phyloP scores from a whole-genome alignment of 2,888 invertebrate genomes.

The Tillus elongatus region DNA sequence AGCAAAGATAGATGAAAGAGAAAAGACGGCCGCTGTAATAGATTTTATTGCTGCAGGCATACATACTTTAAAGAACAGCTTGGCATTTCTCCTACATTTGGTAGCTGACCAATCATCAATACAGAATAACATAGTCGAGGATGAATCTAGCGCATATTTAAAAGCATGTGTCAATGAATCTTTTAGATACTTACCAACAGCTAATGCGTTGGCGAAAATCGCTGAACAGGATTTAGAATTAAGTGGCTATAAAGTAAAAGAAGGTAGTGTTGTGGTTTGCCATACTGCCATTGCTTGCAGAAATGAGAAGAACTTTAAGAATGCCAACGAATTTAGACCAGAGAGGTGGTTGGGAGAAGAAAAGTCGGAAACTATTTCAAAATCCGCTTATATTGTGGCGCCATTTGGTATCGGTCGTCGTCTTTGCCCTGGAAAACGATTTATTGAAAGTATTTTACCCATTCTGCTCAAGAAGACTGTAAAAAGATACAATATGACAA shows the following conservation, averaged over 20 bases:
- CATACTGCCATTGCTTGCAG: conserved; percentile 78
- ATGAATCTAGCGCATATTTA: conserved; percentile 50
- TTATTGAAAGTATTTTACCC: conserved; percentile 69
- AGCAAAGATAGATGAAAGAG: conserved; percentile 63
- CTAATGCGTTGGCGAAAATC: conserved; percentile 69
- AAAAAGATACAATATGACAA: conserved; percentile 56
- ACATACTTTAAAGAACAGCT: conserved; percentile 76
- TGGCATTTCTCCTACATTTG: conserved; percentile 68
- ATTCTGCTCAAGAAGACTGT: conserved; percentile 63
- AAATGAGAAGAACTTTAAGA: conserved; percentile 63
- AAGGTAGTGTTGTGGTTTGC: conserved; percentile 70
- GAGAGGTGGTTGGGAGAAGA: conserved; percentile 64
- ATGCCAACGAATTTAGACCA: conserved; percentile 61
- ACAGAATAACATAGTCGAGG: conserved; percentile 55
- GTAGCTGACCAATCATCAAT: conserved; percentile 59
- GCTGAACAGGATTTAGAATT: conserved; percentile 62
- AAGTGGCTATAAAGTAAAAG: conserved; percentile 58
- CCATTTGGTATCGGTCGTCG: conserved; percentile 75
- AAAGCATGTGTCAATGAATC: conserved; percentile 72
- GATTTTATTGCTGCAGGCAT: conserved; percentile 84
- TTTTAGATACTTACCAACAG: conserved; percentile 65
- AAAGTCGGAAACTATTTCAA: conserved; percentile 34
- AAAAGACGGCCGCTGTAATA: conserved; percentile 76
- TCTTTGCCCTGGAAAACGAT: conserved; percentile 78
- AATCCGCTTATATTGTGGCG: conserved; percentile 56